Base-by-base conservation (phyloP, 2,113 vertebrate species). In the Apistogramma diplotaenia region DNA sequence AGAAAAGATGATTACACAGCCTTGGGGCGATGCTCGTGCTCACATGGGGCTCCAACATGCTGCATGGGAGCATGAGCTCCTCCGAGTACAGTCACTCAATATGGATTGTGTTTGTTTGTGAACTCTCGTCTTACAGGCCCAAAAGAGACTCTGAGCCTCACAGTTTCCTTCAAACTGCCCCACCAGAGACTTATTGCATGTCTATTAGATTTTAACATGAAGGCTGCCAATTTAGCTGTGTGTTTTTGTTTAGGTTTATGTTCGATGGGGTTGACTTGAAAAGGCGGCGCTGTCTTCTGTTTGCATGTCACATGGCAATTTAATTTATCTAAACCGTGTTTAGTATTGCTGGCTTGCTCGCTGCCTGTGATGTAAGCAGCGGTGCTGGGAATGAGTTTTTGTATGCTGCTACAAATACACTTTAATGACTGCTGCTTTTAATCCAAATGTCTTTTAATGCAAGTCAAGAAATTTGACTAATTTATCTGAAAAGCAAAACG, bases 41-140 rank as follows among this genome's bases (percentile, higher is more conserved):
- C 79, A 53, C 89, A 83, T 56, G 81, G 79, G 71, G 76, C 88
- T 89, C 91, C 81, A 77, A 27, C 80, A 53, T 62, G 81, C 81
- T 74, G 79, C 85, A 55, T 76, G 79, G 81, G 87, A 76, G 76
- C 89, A 70, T 37, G 76, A 77, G 85, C 85, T 82, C 70, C 87
- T 76, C 81, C 9, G 65, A 86, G 83, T 79, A 73, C 77, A 86
- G 76, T 85, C 83, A 67, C 83, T 90, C 89, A 91, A 93, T 93
- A 51, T 93, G 94, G 93, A 93, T 92, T 80, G 84, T 90, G 93
- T 95, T 94, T 94, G 90, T 93, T 91, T 92, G 89, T 65, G 81
- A 90, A 84, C 84, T 84, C 87, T 92, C 89, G 9, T 90, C 82
- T 92, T 81, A 83, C 76, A 71, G 79, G 62, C 84, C 86, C 56